phyloP scores from a whole-genome alignment of 2,113 vertebrate genomes.

The Siphamia tubifer region DNA sequence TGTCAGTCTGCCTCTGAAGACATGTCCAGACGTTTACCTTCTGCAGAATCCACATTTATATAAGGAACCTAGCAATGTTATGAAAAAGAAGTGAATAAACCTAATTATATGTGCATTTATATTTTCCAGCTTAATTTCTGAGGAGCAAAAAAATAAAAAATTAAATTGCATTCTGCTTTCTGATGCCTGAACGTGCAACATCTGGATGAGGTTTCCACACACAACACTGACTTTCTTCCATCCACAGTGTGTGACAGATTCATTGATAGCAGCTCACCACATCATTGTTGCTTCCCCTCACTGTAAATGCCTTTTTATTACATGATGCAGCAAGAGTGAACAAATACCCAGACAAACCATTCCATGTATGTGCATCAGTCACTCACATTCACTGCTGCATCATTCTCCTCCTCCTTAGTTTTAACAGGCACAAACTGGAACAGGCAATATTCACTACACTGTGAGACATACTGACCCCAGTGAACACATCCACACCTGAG shows the following conservation, averaged over 20 bases:
- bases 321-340: background rate
- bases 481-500: conserved; percentile 42
- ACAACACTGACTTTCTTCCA: background rate
- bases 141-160: no score
- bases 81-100: background rate
- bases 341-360: background rate
- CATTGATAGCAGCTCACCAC: background rate
- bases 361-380: background rate
- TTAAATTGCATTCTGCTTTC: background rate
- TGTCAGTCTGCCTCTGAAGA: conserved; percentile 64
- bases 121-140: background rate
- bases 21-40: background rate
- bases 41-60: conserved; percentile 13
- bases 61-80: conserved; percentile 13
- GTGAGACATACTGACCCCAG: conserved; percentile 32
- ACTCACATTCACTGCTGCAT: background rate
- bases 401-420: background rate
- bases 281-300: background rate
- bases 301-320: background rate
- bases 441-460: background rate
- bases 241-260: background rate
- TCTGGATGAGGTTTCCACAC: background rate
- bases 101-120: background rate
- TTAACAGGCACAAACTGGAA: background rate
- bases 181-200: background rate